Evolutionary conservation across 1,140 invertebrate species (phyloP).

Genomic region (Aricia agestis): DNA sequence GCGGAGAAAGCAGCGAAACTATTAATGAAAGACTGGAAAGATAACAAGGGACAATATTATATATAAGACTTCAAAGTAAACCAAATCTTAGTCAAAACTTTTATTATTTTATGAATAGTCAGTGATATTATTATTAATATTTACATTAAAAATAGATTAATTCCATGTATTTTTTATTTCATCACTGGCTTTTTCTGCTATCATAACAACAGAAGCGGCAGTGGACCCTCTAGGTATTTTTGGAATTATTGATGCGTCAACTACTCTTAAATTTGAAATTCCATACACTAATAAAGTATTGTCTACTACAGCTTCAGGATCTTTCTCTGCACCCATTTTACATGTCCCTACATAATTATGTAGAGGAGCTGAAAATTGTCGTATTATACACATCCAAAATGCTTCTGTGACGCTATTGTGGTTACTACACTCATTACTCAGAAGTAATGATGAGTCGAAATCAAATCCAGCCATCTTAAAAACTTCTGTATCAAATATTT

Average conservation of each 20-base stretch:
- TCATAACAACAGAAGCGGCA: conserved; percentile 87
- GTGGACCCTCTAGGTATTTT: conserved; percentile 82
- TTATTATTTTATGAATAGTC: conserved; percentile 12
- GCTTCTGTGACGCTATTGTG: conserved; percentile 78
- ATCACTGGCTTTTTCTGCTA: conserved; percentile 91
- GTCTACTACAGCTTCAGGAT: conserved; percentile 85
- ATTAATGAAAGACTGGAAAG: conserved; percentile 67
- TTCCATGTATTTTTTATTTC: conserved; percentile 84
- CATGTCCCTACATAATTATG: conserved; percentile 85
- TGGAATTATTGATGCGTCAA: conserved; percentile 88
- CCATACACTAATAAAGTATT: conserved; percentile 83
- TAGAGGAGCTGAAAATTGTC: conserved; percentile 78
- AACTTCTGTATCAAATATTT: conserved; percentile 74
- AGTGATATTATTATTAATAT: conserved; percentile 10
- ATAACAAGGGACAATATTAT: conserved; percentile 49
- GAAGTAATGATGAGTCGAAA: conserved; percentile 63
- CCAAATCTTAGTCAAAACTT: conserved; percentile 24
- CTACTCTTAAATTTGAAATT: conserved; percentile 81
- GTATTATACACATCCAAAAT: conserved; percentile 87
- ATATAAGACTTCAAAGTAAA: conserved; percentile 31
- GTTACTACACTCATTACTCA: conserved; percentile 74
- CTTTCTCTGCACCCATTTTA: conserved; percentile 85
- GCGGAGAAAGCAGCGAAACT: conserved; percentile 73
- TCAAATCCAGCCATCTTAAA: conserved; percentile 70
- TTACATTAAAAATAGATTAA: conserved; percentile 54